Conservation (phyloP, 2,113 vertebrate genomes). For the Poeciliopsis occidentalis region DNA sequence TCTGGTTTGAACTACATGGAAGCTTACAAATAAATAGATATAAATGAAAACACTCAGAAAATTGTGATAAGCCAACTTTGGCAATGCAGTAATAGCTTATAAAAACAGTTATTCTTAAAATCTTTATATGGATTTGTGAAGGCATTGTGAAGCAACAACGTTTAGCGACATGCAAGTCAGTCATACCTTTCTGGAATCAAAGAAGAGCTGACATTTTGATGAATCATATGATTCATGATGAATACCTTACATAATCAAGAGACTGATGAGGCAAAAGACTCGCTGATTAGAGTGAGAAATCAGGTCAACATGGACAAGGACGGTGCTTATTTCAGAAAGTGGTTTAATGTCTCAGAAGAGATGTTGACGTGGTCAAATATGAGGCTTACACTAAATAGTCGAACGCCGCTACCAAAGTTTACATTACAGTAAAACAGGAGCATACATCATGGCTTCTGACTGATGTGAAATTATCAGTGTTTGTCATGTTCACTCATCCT, state of each 20-base stretch:
- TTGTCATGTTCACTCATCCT: neutral
- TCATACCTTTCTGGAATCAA: neutral
- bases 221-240: slow-evolving; percentile 14
- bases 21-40: too few species aligned
- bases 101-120: neutral
- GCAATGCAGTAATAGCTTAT: neutral
- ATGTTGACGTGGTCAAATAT: slow-evolving; percentile 7
- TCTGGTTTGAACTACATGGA: neutral
- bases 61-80: neutral
- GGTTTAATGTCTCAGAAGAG: slow-evolving; percentile 4
- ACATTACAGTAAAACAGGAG: neutral
- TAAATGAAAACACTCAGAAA: neutral
- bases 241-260: slow-evolving; percentile 63
- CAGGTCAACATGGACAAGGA: slow-evolving; percentile 50
- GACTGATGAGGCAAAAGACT: slow-evolving; percentile 43
- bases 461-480: neutral
- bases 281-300: slow-evolving; percentile 56
- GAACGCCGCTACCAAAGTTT: neutral
- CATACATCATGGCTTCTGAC: neutral
- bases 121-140: neutral
- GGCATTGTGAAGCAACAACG: neutral
- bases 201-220: slow-evolving; percentile 12
- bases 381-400: slow-evolving; percentile 4
- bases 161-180: neutral
- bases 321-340: slow-evolving; percentile 50